Percentiles rank a stretch among this genome's conserved stretches.
Evolutionary conservation across 1,140 invertebrate genomes (phyloP).

Genomic region (Meloidogyne hapla): DNA sequence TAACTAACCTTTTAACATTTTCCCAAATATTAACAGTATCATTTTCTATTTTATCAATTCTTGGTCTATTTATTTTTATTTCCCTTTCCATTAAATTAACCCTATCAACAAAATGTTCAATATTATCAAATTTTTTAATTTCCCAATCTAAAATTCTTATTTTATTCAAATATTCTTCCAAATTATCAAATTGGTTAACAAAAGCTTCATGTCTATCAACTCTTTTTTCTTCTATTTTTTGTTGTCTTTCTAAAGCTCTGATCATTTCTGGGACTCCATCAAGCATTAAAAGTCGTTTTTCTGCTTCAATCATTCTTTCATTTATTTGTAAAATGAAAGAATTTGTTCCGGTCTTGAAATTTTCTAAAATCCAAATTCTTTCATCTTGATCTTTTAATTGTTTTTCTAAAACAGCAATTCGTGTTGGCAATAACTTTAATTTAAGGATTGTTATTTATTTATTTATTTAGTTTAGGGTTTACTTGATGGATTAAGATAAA

Average conservation of each 20-base stretch:
- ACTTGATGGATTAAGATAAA: no score
- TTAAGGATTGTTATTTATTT: background rate
- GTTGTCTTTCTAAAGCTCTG: background rate
- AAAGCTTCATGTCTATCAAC: background rate
- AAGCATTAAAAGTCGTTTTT: background rate
- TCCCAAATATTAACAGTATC: constrained; percentile 5
- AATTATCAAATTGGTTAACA: background rate
- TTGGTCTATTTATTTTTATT: constrained; percentile 1
- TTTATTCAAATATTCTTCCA: constrained; percentile 2
- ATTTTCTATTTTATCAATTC: background rate
- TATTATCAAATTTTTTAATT: constrained; percentile 2
- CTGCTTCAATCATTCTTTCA: background rate
- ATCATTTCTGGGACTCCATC: background rate
- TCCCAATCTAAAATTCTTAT: background rate
- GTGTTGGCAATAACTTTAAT: background rate
- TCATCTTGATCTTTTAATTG: background rate
- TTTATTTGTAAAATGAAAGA: background rate
- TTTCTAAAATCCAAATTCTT: background rate
- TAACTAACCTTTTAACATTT: background rate
- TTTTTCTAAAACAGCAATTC: background rate
- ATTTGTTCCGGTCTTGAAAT: background rate
- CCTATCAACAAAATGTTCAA: constrained; percentile 6
- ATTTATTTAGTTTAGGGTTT: no score
- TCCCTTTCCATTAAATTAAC: background rate
- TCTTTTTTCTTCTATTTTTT: background rate